A percentile compares a stretch with the other conserved stretches of the same genome.
phyloP scores from a whole-genome alignment of 2,113 vertebrate species.

The Circaetus cinerascens region DNA sequence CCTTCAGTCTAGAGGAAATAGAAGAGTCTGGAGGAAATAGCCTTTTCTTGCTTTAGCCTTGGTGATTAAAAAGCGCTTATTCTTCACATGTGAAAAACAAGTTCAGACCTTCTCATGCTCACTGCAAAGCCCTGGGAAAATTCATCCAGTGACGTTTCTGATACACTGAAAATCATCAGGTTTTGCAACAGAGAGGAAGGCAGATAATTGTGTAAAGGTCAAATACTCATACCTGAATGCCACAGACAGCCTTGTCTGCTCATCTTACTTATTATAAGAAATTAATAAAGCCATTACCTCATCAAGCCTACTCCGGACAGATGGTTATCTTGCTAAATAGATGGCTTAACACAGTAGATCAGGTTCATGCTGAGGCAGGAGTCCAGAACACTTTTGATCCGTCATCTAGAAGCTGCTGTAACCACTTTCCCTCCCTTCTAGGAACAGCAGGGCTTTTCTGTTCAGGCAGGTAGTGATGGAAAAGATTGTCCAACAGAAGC shows the following conservation, averaged over 20 bases:
- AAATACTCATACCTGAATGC: neutral
- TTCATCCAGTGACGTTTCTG: neutral
- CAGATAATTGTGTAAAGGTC: neutral
- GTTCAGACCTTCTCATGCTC: neutral
- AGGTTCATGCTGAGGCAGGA: neutral
- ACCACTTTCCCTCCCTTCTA: neutral
- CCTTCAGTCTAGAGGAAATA: neutral
- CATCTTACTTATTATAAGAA: conserved; percentile 14
- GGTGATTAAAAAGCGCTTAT: neutral
- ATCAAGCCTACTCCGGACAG: neutral
- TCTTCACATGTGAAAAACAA: neutral
- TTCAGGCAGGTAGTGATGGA: neutral
- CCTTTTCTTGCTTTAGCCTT: neutral
- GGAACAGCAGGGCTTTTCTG: neutral
- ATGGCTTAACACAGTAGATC: neutral
- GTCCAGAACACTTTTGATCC: neutral
- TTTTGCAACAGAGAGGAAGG: neutral
- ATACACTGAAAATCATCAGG: neutral
- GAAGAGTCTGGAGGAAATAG: neutral
- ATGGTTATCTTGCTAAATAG: conserved; percentile 30
- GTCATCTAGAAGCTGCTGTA: neutral
- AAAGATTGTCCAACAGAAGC: neutral
- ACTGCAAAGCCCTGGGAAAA: neutral
- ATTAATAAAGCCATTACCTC: conserved; percentile 36
- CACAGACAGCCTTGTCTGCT: neutral